Conservation (phyloP, 2,797 vertebrate species). For the Gouania willdenowi region DNA sequence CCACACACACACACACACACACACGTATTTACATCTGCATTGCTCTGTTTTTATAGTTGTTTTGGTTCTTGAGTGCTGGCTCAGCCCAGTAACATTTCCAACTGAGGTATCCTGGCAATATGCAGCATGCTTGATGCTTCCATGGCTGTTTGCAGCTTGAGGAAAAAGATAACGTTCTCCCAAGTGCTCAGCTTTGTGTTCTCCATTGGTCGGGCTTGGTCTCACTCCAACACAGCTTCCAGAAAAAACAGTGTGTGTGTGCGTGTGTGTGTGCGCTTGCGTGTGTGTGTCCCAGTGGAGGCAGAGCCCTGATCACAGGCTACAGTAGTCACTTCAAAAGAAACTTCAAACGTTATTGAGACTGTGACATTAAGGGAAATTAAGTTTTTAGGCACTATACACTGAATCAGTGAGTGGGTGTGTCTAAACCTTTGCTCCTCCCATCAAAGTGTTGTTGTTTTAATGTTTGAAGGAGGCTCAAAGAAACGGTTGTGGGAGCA, state of each 20-base stretch:
- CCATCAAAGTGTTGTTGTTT: conserved; percentile 28
- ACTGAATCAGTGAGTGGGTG: not conserved
- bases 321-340: not conserved
- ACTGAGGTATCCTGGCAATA: conserved; percentile 47
- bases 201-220: conserved; percentile 27
- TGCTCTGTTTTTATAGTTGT: conserved; percentile 36
- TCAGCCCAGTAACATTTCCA: conserved; percentile 48
- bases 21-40: conserved; percentile 7
- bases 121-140: conserved; percentile 35
- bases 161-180: conserved; percentile 34
- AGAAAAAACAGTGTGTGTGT: conserved; percentile 12
- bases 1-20: too few species aligned
- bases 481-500: conserved; percentile 13
- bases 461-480: conserved; percentile 53
- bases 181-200: conserved; percentile 35
- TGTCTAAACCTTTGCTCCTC: not conserved
- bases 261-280: conserved; percentile 30
- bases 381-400: too few species aligned
- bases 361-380: too few species aligned
- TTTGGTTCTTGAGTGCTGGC: conserved; percentile 32
- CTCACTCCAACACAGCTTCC: conserved; percentile 18
- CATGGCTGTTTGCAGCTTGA: conserved; percentile 30
- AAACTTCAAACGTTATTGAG: not conserved
- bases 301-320: conserved; percentile 11
- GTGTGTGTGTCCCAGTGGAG: conserved; percentile 13